phyloP scores from a whole-genome alignment of 2,113 vertebrate genomes.

The Podocnemis expansa region DNA sequence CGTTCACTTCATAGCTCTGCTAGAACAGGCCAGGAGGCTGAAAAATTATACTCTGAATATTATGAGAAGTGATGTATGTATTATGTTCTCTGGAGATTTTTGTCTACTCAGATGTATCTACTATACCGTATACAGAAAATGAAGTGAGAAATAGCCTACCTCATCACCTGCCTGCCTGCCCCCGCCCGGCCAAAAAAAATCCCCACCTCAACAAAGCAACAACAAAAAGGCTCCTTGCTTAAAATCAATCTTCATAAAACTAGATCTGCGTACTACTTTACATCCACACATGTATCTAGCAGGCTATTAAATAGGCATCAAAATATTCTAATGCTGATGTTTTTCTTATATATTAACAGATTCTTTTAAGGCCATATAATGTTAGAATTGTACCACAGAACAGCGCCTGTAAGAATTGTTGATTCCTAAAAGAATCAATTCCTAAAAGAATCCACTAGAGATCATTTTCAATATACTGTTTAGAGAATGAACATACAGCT shows the following conservation, averaged over 20 bases:
- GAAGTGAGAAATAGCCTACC: not conserved
- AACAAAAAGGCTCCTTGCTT: not conserved
- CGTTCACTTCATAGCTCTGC: not conserved
- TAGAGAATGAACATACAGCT: constrained; percentile 23
- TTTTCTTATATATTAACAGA: constrained; percentile 43
- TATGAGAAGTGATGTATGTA: not conserved
- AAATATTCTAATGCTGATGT: not conserved
- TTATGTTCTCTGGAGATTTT: not conserved
- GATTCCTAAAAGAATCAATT: constrained; percentile 55
- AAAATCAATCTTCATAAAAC: not conserved
- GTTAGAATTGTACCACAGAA: constrained; percentile 25
- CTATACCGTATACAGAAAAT: not conserved
- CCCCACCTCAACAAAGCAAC: too few relatives aligned
- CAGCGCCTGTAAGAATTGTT: constrained; percentile 53
- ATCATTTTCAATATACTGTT: constrained; percentile 20
- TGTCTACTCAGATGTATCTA: not conserved
- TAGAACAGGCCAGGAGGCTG: not conserved
- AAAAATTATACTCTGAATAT: not conserved
- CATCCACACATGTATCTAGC: not conserved
- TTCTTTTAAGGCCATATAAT: constrained; percentile 19
- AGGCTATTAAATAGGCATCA: not conserved
- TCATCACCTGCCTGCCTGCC: not conserved
- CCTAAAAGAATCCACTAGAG: constrained; percentile 7
- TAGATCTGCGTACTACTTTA: not conserved
- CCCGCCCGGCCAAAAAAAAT: too few relatives aligned